These are phyloP conservation scores for Morinoia aosen DNA, from an alignment of 2,888 invertebrate genomes.

Conservation along the genomic window DNA sequence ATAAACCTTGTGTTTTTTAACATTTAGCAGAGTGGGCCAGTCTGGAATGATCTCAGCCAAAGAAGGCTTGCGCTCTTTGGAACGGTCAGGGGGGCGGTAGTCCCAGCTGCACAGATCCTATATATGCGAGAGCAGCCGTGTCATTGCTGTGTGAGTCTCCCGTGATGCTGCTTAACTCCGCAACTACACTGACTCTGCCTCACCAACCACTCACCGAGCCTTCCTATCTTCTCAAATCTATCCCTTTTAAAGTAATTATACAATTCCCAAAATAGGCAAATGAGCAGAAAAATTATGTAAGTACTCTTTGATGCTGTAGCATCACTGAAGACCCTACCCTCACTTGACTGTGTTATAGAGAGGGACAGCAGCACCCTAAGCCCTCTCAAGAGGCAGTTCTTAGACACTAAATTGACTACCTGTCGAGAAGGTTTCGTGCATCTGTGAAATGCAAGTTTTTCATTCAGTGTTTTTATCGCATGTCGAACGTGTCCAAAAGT, in stretches of 20 bases:
- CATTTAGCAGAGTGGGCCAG: conserved; percentile 79
- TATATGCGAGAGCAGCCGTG: neutral
- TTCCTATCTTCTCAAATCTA: neutral
- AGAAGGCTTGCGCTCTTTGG: conserved; percentile 61
- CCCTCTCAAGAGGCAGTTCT: no score
- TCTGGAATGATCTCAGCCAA: conserved; percentile 96
- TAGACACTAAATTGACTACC: no score
- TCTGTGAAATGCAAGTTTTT: no score
- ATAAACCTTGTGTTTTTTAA: conserved; percentile 63
- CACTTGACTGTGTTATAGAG: no score
- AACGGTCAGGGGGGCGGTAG: conserved; percentile 55
- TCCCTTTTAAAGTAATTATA: neutral
- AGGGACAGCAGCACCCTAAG: no score
- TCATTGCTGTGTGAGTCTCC: conserved; percentile 53
- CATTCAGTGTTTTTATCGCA: no score
- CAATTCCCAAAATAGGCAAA: neutral
- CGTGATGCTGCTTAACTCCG: neutral
- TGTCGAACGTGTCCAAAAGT: neutral
- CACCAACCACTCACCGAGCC: no score
- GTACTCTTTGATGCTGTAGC: no score
- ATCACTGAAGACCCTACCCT: no score
- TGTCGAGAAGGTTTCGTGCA: no score
- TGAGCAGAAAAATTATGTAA: no score
- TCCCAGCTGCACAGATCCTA: conserved; percentile 48
- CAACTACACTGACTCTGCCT: no score